Evolutionary conservation across 2,113 vertebrate species (phyloP).

Genomic region (Blennius ocellaris): DNA sequence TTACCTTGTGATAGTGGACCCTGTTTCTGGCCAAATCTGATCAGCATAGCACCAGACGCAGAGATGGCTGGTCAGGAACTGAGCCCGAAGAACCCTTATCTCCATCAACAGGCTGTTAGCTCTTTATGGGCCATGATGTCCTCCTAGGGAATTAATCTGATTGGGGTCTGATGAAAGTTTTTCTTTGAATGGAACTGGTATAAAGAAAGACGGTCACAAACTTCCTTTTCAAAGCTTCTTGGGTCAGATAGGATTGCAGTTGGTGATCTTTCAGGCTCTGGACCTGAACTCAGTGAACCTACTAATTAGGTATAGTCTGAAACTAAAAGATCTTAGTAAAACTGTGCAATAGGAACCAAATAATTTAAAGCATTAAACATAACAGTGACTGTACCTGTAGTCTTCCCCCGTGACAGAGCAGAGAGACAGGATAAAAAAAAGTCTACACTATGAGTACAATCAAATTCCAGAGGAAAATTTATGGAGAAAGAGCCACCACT

Average conservation of each 20-base stretch:
- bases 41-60: conserved; percentile 77
- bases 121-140: conserved; percentile 52
- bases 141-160: conserved; percentile 61
- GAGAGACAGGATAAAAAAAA: too few species aligned
- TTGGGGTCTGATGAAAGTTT: conserved; percentile 54
- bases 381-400: too few species aligned
- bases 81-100: conserved; percentile 64
- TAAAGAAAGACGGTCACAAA: conserved; percentile 36
- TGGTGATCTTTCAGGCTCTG: neutral
- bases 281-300: too few species aligned
- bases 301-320: too few species aligned
- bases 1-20: conserved; percentile 62
- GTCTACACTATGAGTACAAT: too few species aligned
- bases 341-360: too few species aligned
- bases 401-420: too few species aligned
- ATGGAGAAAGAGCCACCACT: too few species aligned
- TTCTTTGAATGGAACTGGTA: conserved; percentile 25
- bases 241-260: conserved; percentile 36
- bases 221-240: conserved; percentile 25
- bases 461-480: too few species aligned
- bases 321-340: too few species aligned
- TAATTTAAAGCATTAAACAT: too few species aligned
- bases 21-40: conserved; percentile 75
- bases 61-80: conserved; percentile 66
- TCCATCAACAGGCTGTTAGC: conserved; percentile 44